Conservation (phyloP, 2,888 invertebrate genomes). For the Hyppa rectilinea region DNA sequence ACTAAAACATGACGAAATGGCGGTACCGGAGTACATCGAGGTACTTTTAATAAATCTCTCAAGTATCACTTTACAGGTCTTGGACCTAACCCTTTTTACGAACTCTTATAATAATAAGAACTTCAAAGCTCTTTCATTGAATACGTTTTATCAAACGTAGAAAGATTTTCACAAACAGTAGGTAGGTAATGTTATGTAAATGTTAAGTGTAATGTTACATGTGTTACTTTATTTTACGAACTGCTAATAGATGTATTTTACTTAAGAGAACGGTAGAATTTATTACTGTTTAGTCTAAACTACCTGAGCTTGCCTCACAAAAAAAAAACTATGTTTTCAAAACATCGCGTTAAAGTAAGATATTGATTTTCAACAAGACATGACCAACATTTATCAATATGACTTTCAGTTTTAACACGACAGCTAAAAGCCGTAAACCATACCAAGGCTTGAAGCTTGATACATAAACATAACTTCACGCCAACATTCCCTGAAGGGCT, state of each 20-base stretch:
- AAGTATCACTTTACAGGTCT: slow-evolving; percentile 31
- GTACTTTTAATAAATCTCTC: slow-evolving; percentile 19
- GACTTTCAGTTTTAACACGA: neutral
- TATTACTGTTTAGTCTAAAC: no score
- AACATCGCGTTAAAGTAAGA: no score
- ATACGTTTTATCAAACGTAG: slow-evolving; percentile 24
- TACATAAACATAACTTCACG: no score
- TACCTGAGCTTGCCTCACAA: no score
- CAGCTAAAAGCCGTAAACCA: neutral
- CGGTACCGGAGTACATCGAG: neutral
- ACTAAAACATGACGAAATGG: neutral
- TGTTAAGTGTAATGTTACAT: no score
- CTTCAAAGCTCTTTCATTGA: slow-evolving; percentile 25
- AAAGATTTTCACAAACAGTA: slow-evolving; percentile 22
- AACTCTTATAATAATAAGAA: slow-evolving; percentile 26
- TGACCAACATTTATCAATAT: neutral
- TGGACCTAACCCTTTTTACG: slow-evolving; percentile 50
- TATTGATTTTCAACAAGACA: neutral
- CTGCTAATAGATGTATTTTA: neutral
- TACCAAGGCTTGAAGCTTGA: neutral
- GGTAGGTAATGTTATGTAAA: neutral
- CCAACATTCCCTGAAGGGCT: no score
- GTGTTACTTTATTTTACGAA: slow-evolving; percentile 30
- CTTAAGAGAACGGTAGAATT: neutral
- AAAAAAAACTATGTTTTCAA: neutral